phyloP scores from a whole-genome alignment of 1,140 invertebrate genomes.

The Dolichoris vasculosae region DNA sequence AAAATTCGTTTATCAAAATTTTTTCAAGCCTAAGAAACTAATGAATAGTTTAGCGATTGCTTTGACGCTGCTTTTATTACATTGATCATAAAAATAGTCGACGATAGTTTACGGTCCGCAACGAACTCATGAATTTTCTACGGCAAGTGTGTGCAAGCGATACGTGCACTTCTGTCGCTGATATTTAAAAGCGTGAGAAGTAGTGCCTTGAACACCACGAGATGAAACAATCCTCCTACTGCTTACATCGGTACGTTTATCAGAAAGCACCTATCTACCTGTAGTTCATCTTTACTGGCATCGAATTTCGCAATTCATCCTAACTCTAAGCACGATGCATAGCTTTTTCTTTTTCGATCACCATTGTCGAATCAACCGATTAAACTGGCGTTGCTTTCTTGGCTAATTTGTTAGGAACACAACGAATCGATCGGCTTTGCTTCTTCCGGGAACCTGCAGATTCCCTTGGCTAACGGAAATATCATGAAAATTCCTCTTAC shows the following conservation, averaged over 20 bases:
- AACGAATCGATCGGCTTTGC: slow-evolving; percentile 67
- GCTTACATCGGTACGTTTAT: slow-evolving; percentile 47
- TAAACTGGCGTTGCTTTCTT: slow-evolving; percentile 39
- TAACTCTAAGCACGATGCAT: slow-evolving; percentile 57
- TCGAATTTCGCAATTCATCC: slow-evolving; percentile 49
- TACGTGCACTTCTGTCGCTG: slow-evolving; percentile 33
- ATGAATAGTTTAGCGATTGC: slow-evolving; percentile 47
- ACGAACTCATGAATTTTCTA: slow-evolving; percentile 36
- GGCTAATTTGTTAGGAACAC: slow-evolving; percentile 64
- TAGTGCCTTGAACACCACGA: slow-evolving; percentile 30
- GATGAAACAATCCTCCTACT: slow-evolving; percentile 48
- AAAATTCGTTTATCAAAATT: slow-evolving; percentile 41
- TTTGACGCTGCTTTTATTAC: slow-evolving; percentile 33
- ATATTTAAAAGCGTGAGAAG: slow-evolving; percentile 42
- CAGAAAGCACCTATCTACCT: slow-evolving; percentile 47
- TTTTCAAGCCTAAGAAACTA: slow-evolving; percentile 25
- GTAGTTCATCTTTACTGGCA: slow-evolving; percentile 53
- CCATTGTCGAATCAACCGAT: slow-evolving; percentile 18
- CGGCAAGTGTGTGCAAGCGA: slow-evolving; percentile 39
- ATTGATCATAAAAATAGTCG: slow-evolving; percentile 46
- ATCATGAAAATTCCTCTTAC: slow-evolving; percentile 93
- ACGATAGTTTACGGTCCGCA: slow-evolving; percentile 26
- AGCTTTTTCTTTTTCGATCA: slow-evolving; percentile 54
- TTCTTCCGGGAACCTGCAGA: slow-evolving; percentile 83
- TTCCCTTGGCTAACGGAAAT: slow-evolving; percentile 91